Percentiles rank a stretch among this genome's conserved stretches.
Evolutionary conservation across 2,888 invertebrate species (phyloP).

Genomic region (Isoperla grammatica): DNA sequence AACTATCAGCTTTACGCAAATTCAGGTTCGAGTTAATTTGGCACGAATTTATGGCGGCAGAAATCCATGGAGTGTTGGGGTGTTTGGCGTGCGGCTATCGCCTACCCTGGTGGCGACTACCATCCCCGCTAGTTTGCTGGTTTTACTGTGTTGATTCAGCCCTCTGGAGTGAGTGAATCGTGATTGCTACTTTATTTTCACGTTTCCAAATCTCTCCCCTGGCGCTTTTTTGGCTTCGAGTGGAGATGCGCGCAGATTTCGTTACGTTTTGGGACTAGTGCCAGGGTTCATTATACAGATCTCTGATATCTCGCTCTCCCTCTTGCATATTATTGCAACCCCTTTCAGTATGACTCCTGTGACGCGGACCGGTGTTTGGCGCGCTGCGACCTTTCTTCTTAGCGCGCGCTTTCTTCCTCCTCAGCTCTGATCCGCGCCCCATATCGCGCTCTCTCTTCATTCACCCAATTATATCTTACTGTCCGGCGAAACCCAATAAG

Average conservation of each 20-base stretch:
- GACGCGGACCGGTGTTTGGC: neutral
- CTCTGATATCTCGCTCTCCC: neutral
- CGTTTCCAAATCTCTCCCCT: constrained; percentile 20
- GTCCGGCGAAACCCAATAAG: constrained; percentile 1
- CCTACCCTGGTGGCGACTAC: too few species aligned
- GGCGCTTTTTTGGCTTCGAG: constrained; percentile 13
- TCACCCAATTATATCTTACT: constrained; percentile 1
- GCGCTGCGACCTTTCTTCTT: neutral
- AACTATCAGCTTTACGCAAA: too few species aligned
- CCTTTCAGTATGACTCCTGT: neutral
- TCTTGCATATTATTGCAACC: constrained; percentile 9
- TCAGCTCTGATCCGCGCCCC: neutral
- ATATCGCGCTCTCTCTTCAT: neutral
- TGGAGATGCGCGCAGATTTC: constrained; percentile 12
- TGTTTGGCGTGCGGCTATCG: too few species aligned
- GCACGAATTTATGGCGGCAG: too few species aligned
- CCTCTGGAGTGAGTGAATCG: constrained; percentile 14
- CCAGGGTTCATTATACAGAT: constrained; percentile 21
- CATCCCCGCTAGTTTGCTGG: too few species aligned
- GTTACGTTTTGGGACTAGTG: constrained; percentile 21
- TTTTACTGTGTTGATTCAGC: constrained; percentile 23
- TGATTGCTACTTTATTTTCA: constrained; percentile 23
- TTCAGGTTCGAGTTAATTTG: too few species aligned
- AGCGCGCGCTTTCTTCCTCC: neutral
- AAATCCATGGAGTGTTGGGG: too few species aligned